Percentiles rank a stretch among this genome's conserved stretches.
phyloP scores from a whole-genome alignment of 2,888 invertebrate genomes.

The Drosophila paucipuncta region DNA sequence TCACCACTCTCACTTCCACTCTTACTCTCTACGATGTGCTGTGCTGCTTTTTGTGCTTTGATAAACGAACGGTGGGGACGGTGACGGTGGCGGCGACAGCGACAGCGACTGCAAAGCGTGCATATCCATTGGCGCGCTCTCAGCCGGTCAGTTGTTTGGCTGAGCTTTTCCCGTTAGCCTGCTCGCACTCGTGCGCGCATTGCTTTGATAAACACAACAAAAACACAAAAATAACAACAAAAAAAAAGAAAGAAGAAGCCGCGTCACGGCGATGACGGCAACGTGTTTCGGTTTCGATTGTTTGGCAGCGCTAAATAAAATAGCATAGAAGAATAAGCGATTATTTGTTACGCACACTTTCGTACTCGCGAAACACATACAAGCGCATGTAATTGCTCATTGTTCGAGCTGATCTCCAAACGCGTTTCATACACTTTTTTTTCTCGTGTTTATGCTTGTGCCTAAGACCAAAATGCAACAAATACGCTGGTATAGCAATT shows the following conservation, averaged over 20 bases:
- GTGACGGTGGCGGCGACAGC: neutral
- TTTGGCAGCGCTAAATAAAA: slow-evolving; percentile 46
- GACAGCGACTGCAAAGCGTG: slow-evolving; percentile 39
- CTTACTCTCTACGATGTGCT: slow-evolving; percentile 10
- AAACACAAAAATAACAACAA: slow-evolving; percentile 12
- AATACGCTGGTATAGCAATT: slow-evolving; percentile 28
- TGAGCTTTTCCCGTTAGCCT: slow-evolving; percentile 70
- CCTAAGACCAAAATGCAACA: slow-evolving; percentile 44
- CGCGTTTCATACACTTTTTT: slow-evolving; percentile 10
- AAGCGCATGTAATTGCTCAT: slow-evolving; percentile 5
- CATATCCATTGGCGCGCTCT: slow-evolving; percentile 46
- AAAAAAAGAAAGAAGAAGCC: slow-evolving; percentile 14
- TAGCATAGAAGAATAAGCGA: slow-evolving; percentile 19
- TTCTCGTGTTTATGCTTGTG: slow-evolving; percentile 4
- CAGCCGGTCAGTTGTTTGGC: slow-evolving; percentile 57
- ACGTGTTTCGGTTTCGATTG: slow-evolving; percentile 65
- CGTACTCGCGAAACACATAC: slow-evolving; percentile 9
- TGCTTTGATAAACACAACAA: slow-evolving; percentile 49
- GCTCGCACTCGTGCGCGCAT: slow-evolving; percentile 51
- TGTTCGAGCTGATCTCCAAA: slow-evolving; percentile 23
- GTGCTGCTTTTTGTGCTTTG: slow-evolving; percentile 28
- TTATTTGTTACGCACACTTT: slow-evolving; percentile 30
- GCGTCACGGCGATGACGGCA: slow-evolving; percentile 47
- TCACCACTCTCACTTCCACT: slow-evolving; percentile 5
- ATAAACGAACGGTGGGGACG: slow-evolving; percentile 31